Evolutionary conservation across 1,140 invertebrate genomes (phyloP).

Genomic region (Drepana arcuata): DNA sequence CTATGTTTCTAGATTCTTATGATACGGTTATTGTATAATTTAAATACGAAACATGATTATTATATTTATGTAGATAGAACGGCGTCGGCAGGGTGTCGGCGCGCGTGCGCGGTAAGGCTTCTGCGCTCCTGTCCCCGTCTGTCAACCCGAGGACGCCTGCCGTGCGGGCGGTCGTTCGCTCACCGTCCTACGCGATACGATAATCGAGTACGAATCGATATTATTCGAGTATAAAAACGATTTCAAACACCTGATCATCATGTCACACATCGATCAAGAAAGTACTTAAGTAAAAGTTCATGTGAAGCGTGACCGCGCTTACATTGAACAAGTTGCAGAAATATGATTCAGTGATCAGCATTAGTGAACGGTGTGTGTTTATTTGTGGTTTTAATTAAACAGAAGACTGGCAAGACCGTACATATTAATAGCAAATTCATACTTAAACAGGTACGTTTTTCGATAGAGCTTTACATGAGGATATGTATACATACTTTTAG

Average conservation of each 20-base stretch:
- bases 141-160: conserved; percentile 31
- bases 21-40: background rate
- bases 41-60: background rate
- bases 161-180: conserved; percentile 36
- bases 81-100: conserved; percentile 20
- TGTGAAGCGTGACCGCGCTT: conserved; percentile 1
- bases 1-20: too few relatives aligned
- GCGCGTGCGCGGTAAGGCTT: conserved; percentile 41
- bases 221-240: conserved; percentile 29
- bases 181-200: conserved; percentile 15
- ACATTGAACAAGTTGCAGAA: conserved; percentile 14
- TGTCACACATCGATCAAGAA: too few relatives aligned
- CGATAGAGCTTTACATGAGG: too few relatives aligned
- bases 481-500: too few relatives aligned
- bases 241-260: too few relatives aligned
- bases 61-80: conserved; percentile 21
- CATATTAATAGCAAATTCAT: too few relatives aligned
- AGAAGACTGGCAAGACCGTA: too few relatives aligned
- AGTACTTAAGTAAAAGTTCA: too few relatives aligned
- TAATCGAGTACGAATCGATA: conserved; percentile 48
- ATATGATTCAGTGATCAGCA: conserved; percentile 29
- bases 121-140: conserved; percentile 30
- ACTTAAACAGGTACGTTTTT: too few relatives aligned
- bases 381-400: too few relatives aligned
- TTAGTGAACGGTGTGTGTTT: conserved; percentile 32